Conservation (phyloP, 2,888 invertebrate species). For the Tridacna crocea region DNA sequence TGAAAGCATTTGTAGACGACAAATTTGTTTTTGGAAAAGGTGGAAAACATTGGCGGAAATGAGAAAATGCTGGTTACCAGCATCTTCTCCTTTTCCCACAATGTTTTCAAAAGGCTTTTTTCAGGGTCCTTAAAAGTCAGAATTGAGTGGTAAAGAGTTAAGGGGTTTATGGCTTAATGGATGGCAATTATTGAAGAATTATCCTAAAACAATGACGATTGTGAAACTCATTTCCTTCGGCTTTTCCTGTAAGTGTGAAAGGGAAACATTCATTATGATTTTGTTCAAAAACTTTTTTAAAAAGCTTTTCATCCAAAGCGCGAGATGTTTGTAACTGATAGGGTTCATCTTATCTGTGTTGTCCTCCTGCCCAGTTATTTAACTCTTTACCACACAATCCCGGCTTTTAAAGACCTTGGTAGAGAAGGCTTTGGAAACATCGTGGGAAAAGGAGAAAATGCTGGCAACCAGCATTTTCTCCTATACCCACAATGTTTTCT, state of each 20-base stretch:
- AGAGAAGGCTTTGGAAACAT: neutral
- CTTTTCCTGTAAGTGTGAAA: constrained; percentile 8
- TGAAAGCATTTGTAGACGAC: too few relatives aligned
- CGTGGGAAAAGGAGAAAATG: neutral
- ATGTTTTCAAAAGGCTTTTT: neutral
- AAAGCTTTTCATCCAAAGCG: neutral
- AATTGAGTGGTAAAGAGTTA: neutral
- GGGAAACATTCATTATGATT: constrained; percentile 4
- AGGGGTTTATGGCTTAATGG: too few relatives aligned
- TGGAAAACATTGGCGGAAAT: too few relatives aligned
- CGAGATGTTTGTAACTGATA: constrained; percentile 5
- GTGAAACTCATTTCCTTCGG: constrained; percentile 7
- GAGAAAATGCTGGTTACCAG: neutral
- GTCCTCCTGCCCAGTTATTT: neutral
- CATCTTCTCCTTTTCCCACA: neutral
- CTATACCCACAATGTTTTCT: neutral
- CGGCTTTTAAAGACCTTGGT: neutral
- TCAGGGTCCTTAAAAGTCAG: neutral
- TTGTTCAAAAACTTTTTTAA: neutral
- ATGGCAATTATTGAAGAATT: too few relatives aligned
- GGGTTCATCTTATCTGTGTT: neutral
- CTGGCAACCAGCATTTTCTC: neutral
- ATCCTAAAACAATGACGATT: neutral
- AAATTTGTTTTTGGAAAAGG: too few relatives aligned
- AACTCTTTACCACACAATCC: neutral